Evolutionary conservation across 2,888 invertebrate species (phyloP), one percentile per base, ranked within the genome.

Genomic region (Onchidella celtica): DNA sequence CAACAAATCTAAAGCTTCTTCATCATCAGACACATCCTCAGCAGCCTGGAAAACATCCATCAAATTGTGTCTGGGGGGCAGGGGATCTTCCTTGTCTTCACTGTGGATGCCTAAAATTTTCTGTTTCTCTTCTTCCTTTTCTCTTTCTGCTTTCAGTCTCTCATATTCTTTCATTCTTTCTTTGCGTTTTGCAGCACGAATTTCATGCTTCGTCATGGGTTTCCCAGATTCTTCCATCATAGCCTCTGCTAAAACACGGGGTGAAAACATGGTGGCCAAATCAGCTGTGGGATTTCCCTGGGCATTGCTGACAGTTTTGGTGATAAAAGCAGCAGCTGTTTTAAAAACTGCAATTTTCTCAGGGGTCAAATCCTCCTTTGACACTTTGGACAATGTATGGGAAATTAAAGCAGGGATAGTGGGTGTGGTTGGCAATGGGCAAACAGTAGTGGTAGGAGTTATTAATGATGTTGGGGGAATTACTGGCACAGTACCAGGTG

Each of bases 261-360:
- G 81, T 27, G 81, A 81, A 47, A 81, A 75, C 75, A 81, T 81
- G 21, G 81, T 38, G 47, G 81, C 81, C 61, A 81, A 55, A 61
- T 81, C 81, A 29, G 72, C 79, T 17, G 65, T 68, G 29, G 81
- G 75, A 2, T 75, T 75, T n/a, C 69, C 81, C 63, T 75, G 75
- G n/a, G 81, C 81, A 76, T 81, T 81, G 63, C 47, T 81, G 4
- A 81, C 81, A 69, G 81, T 81, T 32, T 81, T 81, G 24, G 81
- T 81, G 61, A 81, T 81, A 47, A 81, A 81, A 24, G 79, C 76
- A 14, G 81, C 80, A 32, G 80, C 74, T 27, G 61, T 81, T 75
- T 63, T 81, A 32, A 81, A 81, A n/a, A 76, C 69, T 34, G 69
- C 81, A 59, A 75, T 69, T 61, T 75, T 69, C 66, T 81, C 81